Evolutionary conservation across 1,140 invertebrate species (phyloP).

Genomic region (Drosophila nebulosa): DNA sequence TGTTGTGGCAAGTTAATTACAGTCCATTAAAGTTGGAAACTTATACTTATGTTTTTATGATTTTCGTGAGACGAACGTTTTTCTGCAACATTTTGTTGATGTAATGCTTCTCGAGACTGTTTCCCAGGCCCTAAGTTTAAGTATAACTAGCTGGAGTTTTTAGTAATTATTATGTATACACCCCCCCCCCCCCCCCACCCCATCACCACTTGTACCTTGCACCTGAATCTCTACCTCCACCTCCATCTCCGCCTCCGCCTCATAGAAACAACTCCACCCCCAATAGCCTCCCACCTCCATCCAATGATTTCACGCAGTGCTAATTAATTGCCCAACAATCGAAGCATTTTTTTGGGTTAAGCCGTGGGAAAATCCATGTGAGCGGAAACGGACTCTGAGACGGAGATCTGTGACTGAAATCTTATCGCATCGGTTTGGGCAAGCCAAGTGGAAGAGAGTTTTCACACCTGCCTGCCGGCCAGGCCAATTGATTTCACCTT

Average conservation of each 20-base stretch:
- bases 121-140: conserved; percentile 44
- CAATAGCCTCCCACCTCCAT: not conserved
- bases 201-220: not conserved
- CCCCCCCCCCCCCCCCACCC: not conserved
- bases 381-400: conserved; percentile 30
- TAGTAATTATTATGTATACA: conserved; percentile 67
- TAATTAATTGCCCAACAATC: conserved; percentile 76
- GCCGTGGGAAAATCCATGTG: conserved; percentile 56
- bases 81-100: conserved; percentile 2
- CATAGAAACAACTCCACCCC: not conserved
- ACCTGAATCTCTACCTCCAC: no score
- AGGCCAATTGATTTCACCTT: conserved; percentile 48
- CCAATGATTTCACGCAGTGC: conserved; percentile 73
- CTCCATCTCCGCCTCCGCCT: not conserved
- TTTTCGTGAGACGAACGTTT: not conserved
- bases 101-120: conserved; percentile 28
- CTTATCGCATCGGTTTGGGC: conserved; percentile 51
- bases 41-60: not conserved
- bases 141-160: conserved; percentile 5
- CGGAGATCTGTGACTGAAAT: conserved; percentile 2
- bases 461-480: conserved; percentile 57
- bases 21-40: no score
- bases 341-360: conserved; percentile 41
- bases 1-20: no score
- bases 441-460: conserved; percentile 32